phyloP scores from a whole-genome alignment of 1,140 invertebrate species.

The Drosophila santomea region DNA sequence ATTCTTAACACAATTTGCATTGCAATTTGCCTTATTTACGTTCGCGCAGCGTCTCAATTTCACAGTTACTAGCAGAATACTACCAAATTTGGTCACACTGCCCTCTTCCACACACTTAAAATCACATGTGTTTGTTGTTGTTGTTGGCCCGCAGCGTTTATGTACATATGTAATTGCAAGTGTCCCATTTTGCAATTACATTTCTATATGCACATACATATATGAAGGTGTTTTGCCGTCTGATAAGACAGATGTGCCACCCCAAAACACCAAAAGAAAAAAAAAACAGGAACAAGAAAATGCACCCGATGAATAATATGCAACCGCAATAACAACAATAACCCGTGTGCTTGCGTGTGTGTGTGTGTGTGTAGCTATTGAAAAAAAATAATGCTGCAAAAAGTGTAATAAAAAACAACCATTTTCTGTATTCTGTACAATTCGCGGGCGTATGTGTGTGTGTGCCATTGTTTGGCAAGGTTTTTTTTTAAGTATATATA shows the following conservation, averaged over 20 bases:
- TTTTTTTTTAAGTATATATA: background rate
- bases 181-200: conserved; percentile 34
- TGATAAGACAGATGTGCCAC: conserved; percentile 29
- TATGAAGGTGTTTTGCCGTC: background rate
- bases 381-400: conserved; percentile 42
- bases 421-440: conserved; percentile 37
- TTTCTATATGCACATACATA: background rate
- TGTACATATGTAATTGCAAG: conserved; percentile 37
- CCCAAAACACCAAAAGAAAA: conserved; percentile 7
- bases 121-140: conserved; percentile 74
- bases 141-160: conserved; percentile 23
- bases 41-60: too few species aligned
- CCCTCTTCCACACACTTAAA: conserved; percentile 24
- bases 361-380: conserved; percentile 39
- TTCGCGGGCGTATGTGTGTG: conserved; percentile 1
- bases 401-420: conserved; percentile 22
- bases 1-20: background rate
- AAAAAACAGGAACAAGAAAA: background rate
- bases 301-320: background rate
- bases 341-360: conserved; percentile 20
- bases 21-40: background rate
- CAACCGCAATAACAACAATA: conserved; percentile 14
- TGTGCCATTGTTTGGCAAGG: conserved; percentile 34
- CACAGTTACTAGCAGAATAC: background rate
- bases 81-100: conserved; percentile 55